Evolutionary conservation across 1,140 invertebrate species (phyloP).

Genomic region (Drosophila grimshawi): DNA sequence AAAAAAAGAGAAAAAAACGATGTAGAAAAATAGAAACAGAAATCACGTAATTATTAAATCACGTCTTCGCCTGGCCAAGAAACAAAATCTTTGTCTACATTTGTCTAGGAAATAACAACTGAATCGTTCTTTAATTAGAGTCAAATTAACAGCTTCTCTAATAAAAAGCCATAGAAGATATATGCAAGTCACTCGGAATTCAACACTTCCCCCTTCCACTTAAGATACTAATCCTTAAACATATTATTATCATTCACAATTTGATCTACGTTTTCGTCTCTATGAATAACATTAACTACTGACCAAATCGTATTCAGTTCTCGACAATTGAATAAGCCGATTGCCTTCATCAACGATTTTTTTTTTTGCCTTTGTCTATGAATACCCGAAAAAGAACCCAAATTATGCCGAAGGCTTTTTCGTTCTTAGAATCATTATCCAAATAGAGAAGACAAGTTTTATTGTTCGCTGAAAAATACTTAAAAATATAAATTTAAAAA

Average conservation of each 20-base stretch:
- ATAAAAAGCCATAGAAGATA: slow-evolving; percentile 58
- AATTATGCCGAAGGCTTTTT: slow-evolving; percentile 12
- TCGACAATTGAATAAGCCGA: slow-evolving; percentile 41
- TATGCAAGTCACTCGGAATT: slow-evolving; percentile 52
- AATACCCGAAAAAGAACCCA: slow-evolving; percentile 13
- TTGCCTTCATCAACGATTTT: slow-evolving; percentile 28
- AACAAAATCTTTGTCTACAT: slow-evolving; percentile 41
- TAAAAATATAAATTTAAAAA: too few species aligned
- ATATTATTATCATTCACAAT: slow-evolving; percentile 58
- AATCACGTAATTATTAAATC: slow-evolving; percentile 51
- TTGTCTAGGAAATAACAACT: slow-evolving; percentile 65
- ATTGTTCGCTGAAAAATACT: too few species aligned
- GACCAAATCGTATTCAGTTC: slow-evolving; percentile 38
- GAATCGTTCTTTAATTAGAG: slow-evolving; percentile 77
- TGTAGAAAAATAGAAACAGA: too few species aligned
- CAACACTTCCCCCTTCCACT: slow-evolving; percentile 63
- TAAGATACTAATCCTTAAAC: slow-evolving; percentile 51
- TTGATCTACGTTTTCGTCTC: slow-evolving; percentile 37
- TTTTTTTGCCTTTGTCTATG: slow-evolving; percentile 1
- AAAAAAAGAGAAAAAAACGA: not conserved
- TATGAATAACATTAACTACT: slow-evolving; percentile 21
- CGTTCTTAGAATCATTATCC: slow-evolving; percentile 2
- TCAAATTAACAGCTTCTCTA: slow-evolving; percentile 73
- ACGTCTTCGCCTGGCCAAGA: slow-evolving; percentile 1
- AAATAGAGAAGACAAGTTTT: too few species aligned